phyloP scores from a whole-genome alignment of 2,888 invertebrate genomes.

The Coelopa pilipes region DNA sequence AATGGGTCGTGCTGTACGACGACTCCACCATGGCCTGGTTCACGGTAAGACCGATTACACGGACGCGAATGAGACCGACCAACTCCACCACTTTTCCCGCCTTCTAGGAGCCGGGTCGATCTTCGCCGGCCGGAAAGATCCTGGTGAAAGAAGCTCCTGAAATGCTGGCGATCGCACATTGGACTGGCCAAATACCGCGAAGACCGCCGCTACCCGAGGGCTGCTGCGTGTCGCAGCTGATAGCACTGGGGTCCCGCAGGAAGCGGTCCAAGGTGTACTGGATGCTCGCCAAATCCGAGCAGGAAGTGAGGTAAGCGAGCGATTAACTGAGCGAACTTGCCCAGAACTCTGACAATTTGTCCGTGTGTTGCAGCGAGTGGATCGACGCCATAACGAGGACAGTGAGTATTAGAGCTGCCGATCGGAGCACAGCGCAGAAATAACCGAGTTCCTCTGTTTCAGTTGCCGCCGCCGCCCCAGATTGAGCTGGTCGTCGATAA shows the following conservation, averaged over 20 bases:
- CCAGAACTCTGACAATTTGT: not conserved
- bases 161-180: conserved; percentile 82
- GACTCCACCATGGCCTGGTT: conserved; percentile 91
- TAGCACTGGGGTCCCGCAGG: conserved; percentile 79
- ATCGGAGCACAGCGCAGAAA: not conserved
- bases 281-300: conserved; percentile 82
- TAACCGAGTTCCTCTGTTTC: conserved; percentile 44
- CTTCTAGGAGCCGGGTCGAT: conserved; percentile 63
- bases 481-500: conserved; percentile 79
- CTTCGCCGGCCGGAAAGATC: conserved; percentile 66
- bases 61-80: no score
- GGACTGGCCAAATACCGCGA: conserved; percentile 82
- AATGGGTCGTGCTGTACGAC: conserved; percentile 85
- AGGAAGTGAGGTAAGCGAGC: conserved; percentile 78
- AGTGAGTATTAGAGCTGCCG: conserved; percentile 69
- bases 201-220: conserved; percentile 78
- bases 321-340: not conserved
- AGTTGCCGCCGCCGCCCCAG: conserved; percentile 79
- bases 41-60: conserved; percentile 70
- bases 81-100: not conserved
- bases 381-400: conserved; percentile 83
- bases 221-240: conserved; percentile 77
- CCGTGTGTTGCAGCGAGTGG: conserved; percentile 73
- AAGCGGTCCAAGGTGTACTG: conserved; percentile 80
- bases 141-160: conserved; percentile 84